Evolutionary conservation across 2,797 vertebrate genomes (phyloP).

Genomic region (Leptatherina wallacei): DNA sequence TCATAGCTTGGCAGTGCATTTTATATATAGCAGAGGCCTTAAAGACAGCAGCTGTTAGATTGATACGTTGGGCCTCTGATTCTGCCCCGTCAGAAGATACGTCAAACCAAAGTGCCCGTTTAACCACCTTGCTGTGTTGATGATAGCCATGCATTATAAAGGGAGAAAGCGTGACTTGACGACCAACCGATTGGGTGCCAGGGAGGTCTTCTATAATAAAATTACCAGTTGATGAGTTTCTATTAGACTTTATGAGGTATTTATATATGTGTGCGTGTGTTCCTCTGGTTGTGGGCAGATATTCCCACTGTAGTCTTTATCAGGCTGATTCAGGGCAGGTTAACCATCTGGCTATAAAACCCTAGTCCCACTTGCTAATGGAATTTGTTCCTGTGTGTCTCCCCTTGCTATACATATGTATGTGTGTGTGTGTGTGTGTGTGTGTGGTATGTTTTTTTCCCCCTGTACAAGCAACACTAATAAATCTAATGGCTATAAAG

Average conservation of each 20-base stretch:
- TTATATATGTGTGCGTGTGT: conserved; percentile 11
- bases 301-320: conserved; percentile 48
- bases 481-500: conserved; percentile 75
- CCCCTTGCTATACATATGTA: conserved; percentile 7
- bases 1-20: conserved; percentile 33
- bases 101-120: conserved; percentile 36
- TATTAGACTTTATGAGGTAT: conserved; percentile 73
- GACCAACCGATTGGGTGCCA: conserved; percentile 49
- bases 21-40: conserved; percentile 30
- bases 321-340: conserved; percentile 68
- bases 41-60: conserved; percentile 35
- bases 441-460: conserved; percentile 1
- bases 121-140: conserved; percentile 45
- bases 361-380: conserved; percentile 66
- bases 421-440: conserved; percentile 12
- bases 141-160: conserved; percentile 53
- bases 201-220: conserved; percentile 63
- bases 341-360: conserved; percentile 78
- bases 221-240: conserved; percentile 72
- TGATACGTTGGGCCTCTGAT: conserved; percentile 36
- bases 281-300: conserved; percentile 12
- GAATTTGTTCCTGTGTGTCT: conserved; percentile 61
- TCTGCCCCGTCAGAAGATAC: conserved; percentile 22
- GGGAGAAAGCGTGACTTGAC: conserved; percentile 44
- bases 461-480: conserved; percentile 58